Percentiles rank a stretch among this genome's conserved stretches.
phyloP scores from a whole-genome alignment of 2,797 vertebrate genomes.

The Lycodopsis pacificus region DNA sequence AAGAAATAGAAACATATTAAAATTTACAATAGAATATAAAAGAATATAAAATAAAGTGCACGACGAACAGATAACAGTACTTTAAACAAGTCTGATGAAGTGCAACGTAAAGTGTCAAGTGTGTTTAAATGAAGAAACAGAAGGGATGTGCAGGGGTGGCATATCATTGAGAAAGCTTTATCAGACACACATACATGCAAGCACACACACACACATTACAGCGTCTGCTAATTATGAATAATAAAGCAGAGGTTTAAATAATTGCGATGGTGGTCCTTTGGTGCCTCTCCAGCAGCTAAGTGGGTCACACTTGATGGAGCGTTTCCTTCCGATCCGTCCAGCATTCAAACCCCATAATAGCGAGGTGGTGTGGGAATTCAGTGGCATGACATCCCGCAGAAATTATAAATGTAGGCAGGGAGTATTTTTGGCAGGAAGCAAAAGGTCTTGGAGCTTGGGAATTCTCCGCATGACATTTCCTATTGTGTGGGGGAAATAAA shows the following conservation, averaged over 20 bases:
- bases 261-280: conserved; percentile 77
- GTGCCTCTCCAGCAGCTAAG: conserved; percentile 80
- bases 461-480: conserved; percentile 51
- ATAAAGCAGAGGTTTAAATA: conserved; percentile 82
- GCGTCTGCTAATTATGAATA: conserved; percentile 83
- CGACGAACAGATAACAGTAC: too few species aligned
- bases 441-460: conserved; percentile 57
- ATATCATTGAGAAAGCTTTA: conserved; percentile 47
- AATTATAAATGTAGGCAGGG: conserved; percentile 57
- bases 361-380: conserved; percentile 55
- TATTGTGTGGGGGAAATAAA: conserved; percentile 50
- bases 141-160: background rate
- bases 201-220: conserved; percentile 33
- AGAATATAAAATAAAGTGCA: too few species aligned
- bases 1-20: too few species aligned
- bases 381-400: conserved; percentile 50
- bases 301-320: conserved; percentile 82
- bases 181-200: conserved; percentile 6
- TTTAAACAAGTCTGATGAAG: too few species aligned
- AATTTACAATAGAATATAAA: too few species aligned
- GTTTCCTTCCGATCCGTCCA: conserved; percentile 66
- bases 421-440: conserved; percentile 62
- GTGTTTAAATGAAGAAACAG: too few species aligned
- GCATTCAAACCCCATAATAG: conserved; percentile 63
- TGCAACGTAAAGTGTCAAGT: too few species aligned